These are phyloP conservation scores for Cebidichthys violaceus DNA, from an alignment of 2,113 vertebrate genomes.

Conservation along the genomic window DNA sequence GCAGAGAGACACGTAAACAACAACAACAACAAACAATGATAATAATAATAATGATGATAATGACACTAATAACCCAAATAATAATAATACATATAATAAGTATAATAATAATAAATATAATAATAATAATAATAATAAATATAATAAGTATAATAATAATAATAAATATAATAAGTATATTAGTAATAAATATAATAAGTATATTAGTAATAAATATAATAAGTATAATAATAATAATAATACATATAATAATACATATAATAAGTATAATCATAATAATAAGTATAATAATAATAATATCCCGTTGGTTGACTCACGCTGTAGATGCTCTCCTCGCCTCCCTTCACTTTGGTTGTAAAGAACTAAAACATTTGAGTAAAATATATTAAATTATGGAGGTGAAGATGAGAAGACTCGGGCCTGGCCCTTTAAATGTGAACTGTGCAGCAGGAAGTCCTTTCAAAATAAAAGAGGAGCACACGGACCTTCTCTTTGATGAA, in stretches of 20 bases:
- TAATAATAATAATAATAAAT: too few species aligned
- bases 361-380: background rate
- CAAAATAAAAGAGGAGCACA: background rate
- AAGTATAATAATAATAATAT: background rate
- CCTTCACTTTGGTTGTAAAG: background rate
- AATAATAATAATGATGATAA: too few species aligned
- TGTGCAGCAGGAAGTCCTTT: background rate
- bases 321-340: background rate
- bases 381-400: background rate
- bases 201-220: background rate
- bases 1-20: background rate
- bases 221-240: background rate
- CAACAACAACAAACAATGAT: background rate
- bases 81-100: too few species aligned
- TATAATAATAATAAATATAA: too few species aligned
- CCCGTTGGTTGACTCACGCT: background rate
- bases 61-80: too few species aligned
- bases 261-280: too few species aligned
- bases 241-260: too few species aligned
- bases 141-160: too few species aligned
- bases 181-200: too few species aligned
- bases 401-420: too few species aligned
- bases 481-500: constrained; percentile 89
- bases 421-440: too few species aligned
- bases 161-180: background rate